A percentile compares a stretch with the other conserved stretches of the same genome.
These are phyloP conservation scores for Polylopha cassiicola DNA, from an alignment of 2,888 invertebrate species.

Conservation along the genomic window DNA sequence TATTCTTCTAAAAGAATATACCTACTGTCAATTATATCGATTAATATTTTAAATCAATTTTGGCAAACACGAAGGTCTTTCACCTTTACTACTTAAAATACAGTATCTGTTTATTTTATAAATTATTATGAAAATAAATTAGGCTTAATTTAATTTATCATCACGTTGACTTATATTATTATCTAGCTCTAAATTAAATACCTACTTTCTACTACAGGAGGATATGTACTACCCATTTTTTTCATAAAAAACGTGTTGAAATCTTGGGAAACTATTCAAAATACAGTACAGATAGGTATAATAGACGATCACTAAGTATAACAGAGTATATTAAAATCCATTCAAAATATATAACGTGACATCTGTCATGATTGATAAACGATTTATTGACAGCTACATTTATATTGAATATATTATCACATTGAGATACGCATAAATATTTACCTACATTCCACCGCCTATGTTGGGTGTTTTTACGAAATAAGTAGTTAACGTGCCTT, in stretches of 20 bases:
- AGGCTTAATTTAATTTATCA: conserved; percentile 11
- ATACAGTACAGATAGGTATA: too few species aligned
- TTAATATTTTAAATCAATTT: conserved; percentile 7
- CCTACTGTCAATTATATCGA: not conserved
- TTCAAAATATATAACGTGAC: too few species aligned
- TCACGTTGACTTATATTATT: too few species aligned
- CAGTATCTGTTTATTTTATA: conserved; percentile 8
- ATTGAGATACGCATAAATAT: conserved; percentile 20
- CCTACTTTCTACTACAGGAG: too few species aligned
- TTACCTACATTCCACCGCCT: conserved; percentile 78
- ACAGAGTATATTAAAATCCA: too few species aligned
- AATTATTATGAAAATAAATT: conserved; percentile 20
- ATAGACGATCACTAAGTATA: too few species aligned
- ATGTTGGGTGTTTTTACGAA: conserved; percentile 87
- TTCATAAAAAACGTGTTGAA: too few species aligned
- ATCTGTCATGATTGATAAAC: not conserved
- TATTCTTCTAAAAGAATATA: too few species aligned
- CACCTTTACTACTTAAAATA: conserved; percentile 15
- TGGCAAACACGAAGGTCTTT: conserved; percentile 16
- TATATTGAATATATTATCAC: conserved; percentile 18
- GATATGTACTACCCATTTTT: too few species aligned
- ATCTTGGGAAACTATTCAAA: too few species aligned
- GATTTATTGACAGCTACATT: not conserved
- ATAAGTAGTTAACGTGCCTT: conserved; percentile 92
- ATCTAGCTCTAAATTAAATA: too few species aligned